phyloP scores from a whole-genome alignment of 1,140 invertebrate species.

The Cydia amplana region DNA sequence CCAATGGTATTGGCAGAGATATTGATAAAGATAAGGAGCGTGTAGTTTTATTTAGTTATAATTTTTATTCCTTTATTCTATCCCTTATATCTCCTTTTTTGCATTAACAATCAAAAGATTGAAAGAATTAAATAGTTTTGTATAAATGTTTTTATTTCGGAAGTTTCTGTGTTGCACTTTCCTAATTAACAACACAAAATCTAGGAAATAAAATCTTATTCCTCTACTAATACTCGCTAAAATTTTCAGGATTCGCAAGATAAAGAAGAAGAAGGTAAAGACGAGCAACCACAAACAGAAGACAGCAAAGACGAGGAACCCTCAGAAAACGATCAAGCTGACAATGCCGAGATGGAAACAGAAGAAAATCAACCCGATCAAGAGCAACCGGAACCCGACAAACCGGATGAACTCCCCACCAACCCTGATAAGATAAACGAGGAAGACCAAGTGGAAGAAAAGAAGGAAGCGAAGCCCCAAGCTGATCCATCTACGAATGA shows the following conservation, averaged over 20 bases:
- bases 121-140: too few species aligned
- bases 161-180: too few species aligned
- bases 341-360: slow-evolving; percentile 49
- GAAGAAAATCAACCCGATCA: slow-evolving; percentile 57
- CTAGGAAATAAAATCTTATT: neutral
- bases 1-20: too few species aligned
- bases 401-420: slow-evolving; percentile 73
- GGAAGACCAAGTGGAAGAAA: slow-evolving; percentile 82
- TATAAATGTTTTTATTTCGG: too few species aligned
- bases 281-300: slow-evolving; percentile 34
- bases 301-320: slow-evolving; percentile 60
- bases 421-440: slow-evolving; percentile 74
- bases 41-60: too few species aligned
- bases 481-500: slow-evolving; percentile 81
- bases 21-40: too few species aligned
- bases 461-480: slow-evolving; percentile 83
- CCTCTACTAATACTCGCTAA: neutral
- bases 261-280: slow-evolving; percentile 36
- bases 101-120: too few species aligned
- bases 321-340: slow-evolving; percentile 40
- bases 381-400: slow-evolving; percentile 50
- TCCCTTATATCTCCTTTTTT: too few species aligned
- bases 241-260: slow-evolving; percentile 36
- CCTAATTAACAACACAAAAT: too few species aligned
- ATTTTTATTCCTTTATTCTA: too few species aligned